Base-by-base conservation (phyloP, 2,797 vertebrate genomes). In the Galago senegalensis region DNA sequence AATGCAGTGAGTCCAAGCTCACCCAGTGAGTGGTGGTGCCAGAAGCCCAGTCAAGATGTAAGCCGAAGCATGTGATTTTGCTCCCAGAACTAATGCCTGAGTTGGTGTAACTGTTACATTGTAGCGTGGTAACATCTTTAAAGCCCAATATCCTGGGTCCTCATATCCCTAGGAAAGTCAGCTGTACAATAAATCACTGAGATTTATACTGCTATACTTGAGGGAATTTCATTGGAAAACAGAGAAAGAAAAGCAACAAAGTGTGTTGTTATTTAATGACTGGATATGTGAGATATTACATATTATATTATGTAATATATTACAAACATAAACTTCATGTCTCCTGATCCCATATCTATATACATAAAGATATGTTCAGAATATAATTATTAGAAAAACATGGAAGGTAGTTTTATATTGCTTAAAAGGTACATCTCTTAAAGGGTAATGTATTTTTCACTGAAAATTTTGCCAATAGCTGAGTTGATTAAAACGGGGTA, bases 341-440 rank as follows among this genome's bases (percentile, higher is more conserved):
- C 82, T 87, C 18, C 20, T 56, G 46, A 37, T 81, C 23, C 49
- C 14, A 14, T 81, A 5, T 67, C 31, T 61, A 11, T 60, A 3
- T 91, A 11, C 49, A 73, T 93, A 91, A 76, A 85, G 65, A 91
- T 20, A 53, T 31, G 37, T 21, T 94, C 31, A 92, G 87, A 91
- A 61, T 63, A 77, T 18, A 23, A 43, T 13, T 8, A 8, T 65
- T 87, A 31, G 53, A 58, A 92, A 72, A 92, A 80, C 65, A 34
- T 7, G 14, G 17, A 75, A 43, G 10, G 6, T 58, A 16, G 14
- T 56, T 73, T 40, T 73, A 3, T 88, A 13, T 76, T 91, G 21
- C 69, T 91, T 69, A 80, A 88, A 81, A 95, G 81, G 13, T 75
- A 16, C 9, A 31, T 60, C 17, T 93, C 53, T 87, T 85, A 70